Conservation (phyloP, 2,113 vertebrate genomes). For the Hemiprocne comata region DNA sequence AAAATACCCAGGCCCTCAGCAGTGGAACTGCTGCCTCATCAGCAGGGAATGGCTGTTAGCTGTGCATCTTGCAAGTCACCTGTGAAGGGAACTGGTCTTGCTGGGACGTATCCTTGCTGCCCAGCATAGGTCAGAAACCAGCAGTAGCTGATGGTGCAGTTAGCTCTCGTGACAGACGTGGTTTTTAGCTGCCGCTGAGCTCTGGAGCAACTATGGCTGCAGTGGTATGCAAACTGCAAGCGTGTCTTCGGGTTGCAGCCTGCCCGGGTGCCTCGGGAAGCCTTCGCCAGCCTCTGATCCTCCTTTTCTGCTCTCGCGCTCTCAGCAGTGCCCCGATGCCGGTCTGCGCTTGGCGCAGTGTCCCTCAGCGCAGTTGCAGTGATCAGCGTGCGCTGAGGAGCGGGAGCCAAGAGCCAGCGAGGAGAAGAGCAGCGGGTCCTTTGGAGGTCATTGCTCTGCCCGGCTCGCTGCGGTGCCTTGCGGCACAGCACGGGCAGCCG, state of each 20-base stretch:
- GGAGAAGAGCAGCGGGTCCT: not conserved
- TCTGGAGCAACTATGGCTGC: fast-evolving
- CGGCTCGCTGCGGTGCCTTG: not conserved
- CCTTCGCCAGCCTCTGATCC: not conserved
- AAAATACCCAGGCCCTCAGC: not conserved
- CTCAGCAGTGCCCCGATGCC: fast-evolving
- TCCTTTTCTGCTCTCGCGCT: not conserved
- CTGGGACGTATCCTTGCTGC: fast-evolving
- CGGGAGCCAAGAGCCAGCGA: not conserved
- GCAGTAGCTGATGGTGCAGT: fast-evolving
- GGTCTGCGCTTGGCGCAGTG: not conserved
- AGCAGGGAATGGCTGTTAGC: not conserved
- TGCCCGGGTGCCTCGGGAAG: not conserved
- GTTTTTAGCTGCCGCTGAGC: not conserved
- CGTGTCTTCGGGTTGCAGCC: not conserved
- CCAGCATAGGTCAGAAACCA: not conserved
- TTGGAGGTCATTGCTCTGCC: not conserved
- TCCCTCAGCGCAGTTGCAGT: not conserved
- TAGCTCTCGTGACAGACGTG: fast-evolving
- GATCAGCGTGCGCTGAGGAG: not conserved
- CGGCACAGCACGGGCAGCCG: not conserved
- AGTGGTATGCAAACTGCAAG: fast-evolving
- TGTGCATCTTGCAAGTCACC: fast-evolving
- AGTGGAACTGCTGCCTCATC: fast-evolving
- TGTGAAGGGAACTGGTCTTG: not conserved